Evolutionary conservation across 2,113 vertebrate species (phyloP), one percentile per base, ranked within the genome.

Genomic region (Spea multiplicata): DNA sequence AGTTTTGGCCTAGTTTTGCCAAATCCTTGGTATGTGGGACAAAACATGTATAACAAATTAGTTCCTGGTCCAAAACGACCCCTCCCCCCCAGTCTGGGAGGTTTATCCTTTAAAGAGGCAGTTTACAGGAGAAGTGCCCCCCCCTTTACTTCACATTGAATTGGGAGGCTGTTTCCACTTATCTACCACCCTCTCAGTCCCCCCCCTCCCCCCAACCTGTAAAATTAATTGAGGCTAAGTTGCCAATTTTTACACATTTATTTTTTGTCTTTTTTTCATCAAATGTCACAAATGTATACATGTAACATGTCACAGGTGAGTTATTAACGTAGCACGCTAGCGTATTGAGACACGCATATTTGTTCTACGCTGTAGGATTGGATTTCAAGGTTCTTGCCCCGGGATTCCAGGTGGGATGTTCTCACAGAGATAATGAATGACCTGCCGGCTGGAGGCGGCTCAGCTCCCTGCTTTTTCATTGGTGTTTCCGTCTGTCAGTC

Each of bases 341-440:
- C 13, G 44, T 47, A 67, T 14, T 46, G 45, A 66, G 46, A 8
- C 59, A 16, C 8, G 6, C 6, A 61, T 79, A 61, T 79, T 79
- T 79, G 59, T 73, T 57, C 69, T 57, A 47, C 8, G 46, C 61
- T 6, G 16, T 57, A 17, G 67, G 30, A 44, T 66, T 73, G 50
- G 70, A 0, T 76, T 81, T 78, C 81, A 83, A 67, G 14, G 75
- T 74, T 1, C 0, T 13, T 0, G 0, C 67, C 45, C 3, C 48
- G 6, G 8, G 16, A 47, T 4, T 73, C 76, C 77, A 70, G 46
- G 47, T 78, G 71, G 61, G 82, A 6, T 68, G 64, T 74, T 2
- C 0, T 30, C 65, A 49, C 4, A 17, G 76, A 9, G 46, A 45
- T 69, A 50, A 46, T 79, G 52, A 16, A 8, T 73, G 13, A 50